phyloP scores from a whole-genome alignment of 2,113 vertebrate genomes.

The Neofelis nebulosa region DNA sequence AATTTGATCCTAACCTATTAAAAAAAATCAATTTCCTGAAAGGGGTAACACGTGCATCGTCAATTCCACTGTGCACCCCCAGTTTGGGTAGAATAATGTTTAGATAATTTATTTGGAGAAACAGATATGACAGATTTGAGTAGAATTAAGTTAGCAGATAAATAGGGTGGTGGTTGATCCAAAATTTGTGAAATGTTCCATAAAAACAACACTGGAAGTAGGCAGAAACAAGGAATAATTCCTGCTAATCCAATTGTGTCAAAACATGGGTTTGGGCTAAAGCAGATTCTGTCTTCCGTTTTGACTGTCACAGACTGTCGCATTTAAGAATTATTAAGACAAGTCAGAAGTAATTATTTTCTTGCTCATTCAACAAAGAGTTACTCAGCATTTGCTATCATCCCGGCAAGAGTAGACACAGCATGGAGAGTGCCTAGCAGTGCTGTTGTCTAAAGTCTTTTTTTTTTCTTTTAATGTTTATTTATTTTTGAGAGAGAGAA shows the following conservation, averaged over 20 bases:
- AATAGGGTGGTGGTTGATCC: background rate
- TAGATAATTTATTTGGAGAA: background rate
- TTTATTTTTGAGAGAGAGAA: too few species aligned
- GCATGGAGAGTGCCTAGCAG: fast-evolving
- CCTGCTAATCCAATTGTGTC: background rate
- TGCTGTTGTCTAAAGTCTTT: too few species aligned
- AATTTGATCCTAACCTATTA: background rate
- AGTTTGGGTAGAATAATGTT: background rate
- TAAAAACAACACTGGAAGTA: background rate
- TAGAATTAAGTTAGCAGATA: background rate
- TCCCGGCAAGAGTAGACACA: fast-evolving
- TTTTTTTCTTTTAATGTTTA: too few species aligned
- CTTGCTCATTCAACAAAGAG: background rate
- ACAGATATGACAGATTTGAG: background rate
- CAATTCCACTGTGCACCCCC: background rate
- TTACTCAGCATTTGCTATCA: background rate
- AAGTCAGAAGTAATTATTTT: background rate
- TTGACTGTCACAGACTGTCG: background rate
- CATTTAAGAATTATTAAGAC: background rate
- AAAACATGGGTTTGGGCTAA: background rate
- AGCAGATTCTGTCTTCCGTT: background rate
- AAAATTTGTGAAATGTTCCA: background rate
- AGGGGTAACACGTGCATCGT: background rate
- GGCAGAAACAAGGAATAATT: background rate
- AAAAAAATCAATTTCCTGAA: background rate